These are phyloP conservation scores for Hippolais icterina DNA, from an alignment of 2,113 vertebrate species.

Conservation along the genomic window DNA sequence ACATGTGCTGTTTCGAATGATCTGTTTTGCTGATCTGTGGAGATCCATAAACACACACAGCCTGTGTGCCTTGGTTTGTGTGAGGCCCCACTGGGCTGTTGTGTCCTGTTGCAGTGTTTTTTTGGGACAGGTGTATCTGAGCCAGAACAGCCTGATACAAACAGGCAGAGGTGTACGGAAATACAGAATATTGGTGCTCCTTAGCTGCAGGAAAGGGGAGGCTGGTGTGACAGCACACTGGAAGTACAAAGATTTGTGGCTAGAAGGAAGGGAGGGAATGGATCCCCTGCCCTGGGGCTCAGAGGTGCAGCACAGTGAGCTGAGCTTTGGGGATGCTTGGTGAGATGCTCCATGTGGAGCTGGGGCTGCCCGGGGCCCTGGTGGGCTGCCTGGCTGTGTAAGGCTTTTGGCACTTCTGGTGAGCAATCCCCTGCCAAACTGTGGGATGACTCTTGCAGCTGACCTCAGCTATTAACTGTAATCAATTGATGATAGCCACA, in stretches of 20 bases:
- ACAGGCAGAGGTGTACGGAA: background rate
- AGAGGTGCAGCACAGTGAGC: too few species aligned
- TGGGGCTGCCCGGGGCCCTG: background rate
- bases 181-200: rapidly evolving
- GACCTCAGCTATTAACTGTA: background rate
- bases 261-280: background rate
- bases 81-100: background rate
- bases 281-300: too few species aligned
- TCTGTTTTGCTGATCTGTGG: background rate
- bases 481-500: background rate
- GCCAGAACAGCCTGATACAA: background rate
- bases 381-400: background rate
- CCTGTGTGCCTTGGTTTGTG: rapidly evolving
- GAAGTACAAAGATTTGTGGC: background rate
- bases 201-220: background rate
- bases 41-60: background rate
- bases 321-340: background rate
- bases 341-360: background rate
- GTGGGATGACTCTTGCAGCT: background rate
- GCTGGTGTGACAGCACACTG: background rate
- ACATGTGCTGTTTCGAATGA: background rate
- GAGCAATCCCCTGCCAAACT: background rate
- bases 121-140: rapidly evolving
- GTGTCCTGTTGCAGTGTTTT: background rate
- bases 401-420: background rate